These are phyloP conservation scores for Plestiodon gilberti DNA, from an alignment of 2,113 vertebrate species.

Conservation along the genomic window DNA sequence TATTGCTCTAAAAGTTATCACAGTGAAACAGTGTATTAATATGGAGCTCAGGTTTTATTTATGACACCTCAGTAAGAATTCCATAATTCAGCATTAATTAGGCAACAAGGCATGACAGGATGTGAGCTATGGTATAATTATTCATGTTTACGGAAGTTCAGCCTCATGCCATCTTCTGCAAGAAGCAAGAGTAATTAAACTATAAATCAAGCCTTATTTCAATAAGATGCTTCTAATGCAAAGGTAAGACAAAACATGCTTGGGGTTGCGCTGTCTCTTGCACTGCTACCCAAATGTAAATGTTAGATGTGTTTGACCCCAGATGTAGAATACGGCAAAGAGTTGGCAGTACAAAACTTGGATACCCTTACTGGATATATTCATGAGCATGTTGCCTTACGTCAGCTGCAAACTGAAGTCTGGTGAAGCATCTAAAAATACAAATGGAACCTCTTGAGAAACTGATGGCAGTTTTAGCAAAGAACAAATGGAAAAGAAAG, in stretches of 20 bases:
- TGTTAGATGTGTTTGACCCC: neutral
- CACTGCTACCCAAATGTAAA: neutral
- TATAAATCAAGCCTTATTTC: slow-evolving; percentile 55
- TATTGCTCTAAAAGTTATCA: neutral
- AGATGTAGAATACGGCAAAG: neutral
- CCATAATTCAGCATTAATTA: slow-evolving; percentile 69
- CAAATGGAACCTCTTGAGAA: neutral
- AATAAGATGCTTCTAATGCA: slow-evolving; percentile 51
- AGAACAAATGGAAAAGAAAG: neutral
- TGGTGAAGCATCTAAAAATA: neutral
- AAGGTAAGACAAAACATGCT: slow-evolving; percentile 41
- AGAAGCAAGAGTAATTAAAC: slow-evolving; percentile 60
- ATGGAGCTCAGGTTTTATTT: slow-evolving; percentile 29
- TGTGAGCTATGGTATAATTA: slow-evolving; percentile 57
- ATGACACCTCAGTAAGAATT: slow-evolving; percentile 44
- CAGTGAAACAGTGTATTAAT: slow-evolving; percentile 21
- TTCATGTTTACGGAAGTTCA: slow-evolving; percentile 55
- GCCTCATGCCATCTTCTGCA: slow-evolving; percentile 51
- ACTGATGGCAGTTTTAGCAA: neutral
- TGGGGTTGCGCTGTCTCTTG: neutral
- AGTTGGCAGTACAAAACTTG: neutral
- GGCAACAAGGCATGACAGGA: slow-evolving; percentile 49
- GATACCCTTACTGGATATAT: neutral
- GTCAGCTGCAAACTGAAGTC: neutral
- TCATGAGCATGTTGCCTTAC: neutral